A percentile compares a stretch with the other conserved stretches of the same genome.
phyloP scores from a whole-genome alignment of 2,888 invertebrate genomes.

The Luperina testacea region DNA sequence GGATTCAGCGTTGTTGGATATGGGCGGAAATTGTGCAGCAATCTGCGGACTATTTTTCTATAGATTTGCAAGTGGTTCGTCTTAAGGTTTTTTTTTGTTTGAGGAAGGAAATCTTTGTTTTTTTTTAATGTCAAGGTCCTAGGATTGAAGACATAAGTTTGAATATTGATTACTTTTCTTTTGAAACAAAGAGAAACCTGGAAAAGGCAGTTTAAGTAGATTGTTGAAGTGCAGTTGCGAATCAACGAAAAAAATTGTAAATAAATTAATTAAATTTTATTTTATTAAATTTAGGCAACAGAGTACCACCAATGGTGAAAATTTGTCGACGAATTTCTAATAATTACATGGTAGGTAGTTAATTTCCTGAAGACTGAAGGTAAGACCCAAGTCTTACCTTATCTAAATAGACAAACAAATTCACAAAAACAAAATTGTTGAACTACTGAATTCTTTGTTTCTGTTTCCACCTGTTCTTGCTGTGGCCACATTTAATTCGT shows the following conservation, averaged over 20 bases:
- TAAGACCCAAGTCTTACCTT: not conserved
- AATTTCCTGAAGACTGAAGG: no score
- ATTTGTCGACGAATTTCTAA: no score
- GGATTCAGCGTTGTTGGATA: slow-evolving; percentile 61
- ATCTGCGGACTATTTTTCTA: slow-evolving; percentile 10
- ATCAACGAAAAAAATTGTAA: no score
- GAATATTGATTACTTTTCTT: not conserved
- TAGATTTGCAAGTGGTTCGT: not conserved
- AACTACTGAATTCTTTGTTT: not conserved
- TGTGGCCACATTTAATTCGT: no score
- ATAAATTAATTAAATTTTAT: no score
- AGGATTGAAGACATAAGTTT: not conserved
- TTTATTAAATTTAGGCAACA: no score
- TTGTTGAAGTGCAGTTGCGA: not conserved
- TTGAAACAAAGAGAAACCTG: no score
- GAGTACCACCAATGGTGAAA: no score
- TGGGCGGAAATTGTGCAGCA: slow-evolving; percentile 34
- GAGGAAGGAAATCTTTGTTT: slow-evolving; percentile 14
- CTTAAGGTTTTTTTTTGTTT: slow-evolving; percentile 19
- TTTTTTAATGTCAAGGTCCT: slow-evolving; percentile 24
- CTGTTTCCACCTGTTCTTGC: not conserved
- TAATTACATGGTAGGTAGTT: no score
- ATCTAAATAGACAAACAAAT: not conserved
- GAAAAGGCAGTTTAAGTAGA: no score
- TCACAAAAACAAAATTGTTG: not conserved